phyloP scores from a whole-genome alignment of 1,140 invertebrate genomes.

The Neelides sp. region DNA sequence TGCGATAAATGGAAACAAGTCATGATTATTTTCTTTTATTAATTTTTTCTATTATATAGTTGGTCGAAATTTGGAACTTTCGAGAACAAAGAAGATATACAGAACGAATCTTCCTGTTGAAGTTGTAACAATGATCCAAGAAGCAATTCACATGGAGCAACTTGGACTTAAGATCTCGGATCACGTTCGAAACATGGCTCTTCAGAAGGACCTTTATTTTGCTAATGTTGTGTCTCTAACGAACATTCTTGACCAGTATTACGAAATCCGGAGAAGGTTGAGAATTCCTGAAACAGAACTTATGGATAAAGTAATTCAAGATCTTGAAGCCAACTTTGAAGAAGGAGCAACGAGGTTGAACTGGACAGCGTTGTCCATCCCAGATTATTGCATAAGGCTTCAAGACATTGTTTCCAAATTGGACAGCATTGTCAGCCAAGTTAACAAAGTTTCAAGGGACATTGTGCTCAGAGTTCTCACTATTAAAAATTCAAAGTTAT shows the following conservation, averaged over 20 bases:
- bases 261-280: conserved; percentile 17
- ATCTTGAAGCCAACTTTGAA: conserved; percentile 61
- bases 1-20: not conserved
- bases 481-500: conserved; percentile 21
- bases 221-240: conserved; percentile 4
- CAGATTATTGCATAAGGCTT: conserved; percentile 46
- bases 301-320: conserved; percentile 51
- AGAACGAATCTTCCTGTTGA: conserved; percentile 24
- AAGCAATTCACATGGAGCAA: conserved; percentile 27
- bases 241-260: conserved; percentile 22
- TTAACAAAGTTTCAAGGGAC: conserved; percentile 61
- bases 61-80: conserved; percentile 13
- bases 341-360: conserved; percentile 65
- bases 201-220: conserved; percentile 16
- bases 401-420: conserved; percentile 40
- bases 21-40: no score
- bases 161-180: conserved; percentile 27
- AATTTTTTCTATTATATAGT: no score
- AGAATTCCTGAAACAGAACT: conserved; percentile 41
- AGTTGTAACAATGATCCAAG: conserved; percentile 29
- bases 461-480: conserved; percentile 35
- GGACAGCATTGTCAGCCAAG: conserved; percentile 52
- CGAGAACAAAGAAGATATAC: conserved; percentile 19
- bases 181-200: conserved; percentile 22
- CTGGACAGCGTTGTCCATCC: conserved; percentile 69